phyloP scores from a whole-genome alignment of 2,797 vertebrate species.

The Argyrosomus regius region DNA sequence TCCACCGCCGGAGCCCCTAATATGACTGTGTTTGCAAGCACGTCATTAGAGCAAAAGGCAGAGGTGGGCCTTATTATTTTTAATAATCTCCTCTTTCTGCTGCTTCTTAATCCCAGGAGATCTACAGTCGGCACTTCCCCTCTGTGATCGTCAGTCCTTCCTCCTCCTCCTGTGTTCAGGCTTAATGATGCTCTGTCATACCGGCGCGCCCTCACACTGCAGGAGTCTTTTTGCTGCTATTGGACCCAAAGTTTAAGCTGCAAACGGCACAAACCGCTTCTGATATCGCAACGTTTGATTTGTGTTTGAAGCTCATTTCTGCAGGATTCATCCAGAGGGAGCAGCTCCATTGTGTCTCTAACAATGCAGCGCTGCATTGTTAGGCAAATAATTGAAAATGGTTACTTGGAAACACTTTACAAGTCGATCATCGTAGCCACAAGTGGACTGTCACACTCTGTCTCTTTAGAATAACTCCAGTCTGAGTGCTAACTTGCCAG shows the following conservation, averaged over 20 bases:
- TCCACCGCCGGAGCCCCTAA: constrained; percentile 38
- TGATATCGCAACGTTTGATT: too few species aligned
- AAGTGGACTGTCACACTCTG: neutral
- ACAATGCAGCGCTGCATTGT: constrained; percentile 24
- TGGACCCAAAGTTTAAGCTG: constrained; percentile 22
- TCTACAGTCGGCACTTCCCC: constrained; percentile 69
- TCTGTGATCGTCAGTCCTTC: constrained; percentile 48
- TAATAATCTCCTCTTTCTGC: constrained; percentile 79
- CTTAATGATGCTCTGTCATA: constrained; percentile 66
- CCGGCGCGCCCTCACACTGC: constrained; percentile 12
- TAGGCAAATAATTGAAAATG: constrained; percentile 10
- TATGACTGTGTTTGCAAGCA: constrained; percentile 47
- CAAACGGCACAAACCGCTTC: too few species aligned
- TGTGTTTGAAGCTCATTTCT: neutral
- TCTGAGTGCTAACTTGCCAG: neutral
- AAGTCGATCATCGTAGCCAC: constrained; percentile 18
- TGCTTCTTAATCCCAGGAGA: constrained; percentile 73
- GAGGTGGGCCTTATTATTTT: constrained; percentile 81
- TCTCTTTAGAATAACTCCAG: neutral
- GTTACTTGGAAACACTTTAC: constrained; percentile 40
- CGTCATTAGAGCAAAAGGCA: constrained; percentile 71
- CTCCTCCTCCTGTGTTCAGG: constrained; percentile 30
- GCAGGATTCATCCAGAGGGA: constrained; percentile 31
- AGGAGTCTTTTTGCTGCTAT: constrained; percentile 35
- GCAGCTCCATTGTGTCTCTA: constrained; percentile 35